Percentiles rank a stretch among this genome's conserved stretches.
These are phyloP conservation scores for Teinopalpus imperialis DNA, from an alignment of 2,888 invertebrate genomes.

Conservation along the genomic window DNA sequence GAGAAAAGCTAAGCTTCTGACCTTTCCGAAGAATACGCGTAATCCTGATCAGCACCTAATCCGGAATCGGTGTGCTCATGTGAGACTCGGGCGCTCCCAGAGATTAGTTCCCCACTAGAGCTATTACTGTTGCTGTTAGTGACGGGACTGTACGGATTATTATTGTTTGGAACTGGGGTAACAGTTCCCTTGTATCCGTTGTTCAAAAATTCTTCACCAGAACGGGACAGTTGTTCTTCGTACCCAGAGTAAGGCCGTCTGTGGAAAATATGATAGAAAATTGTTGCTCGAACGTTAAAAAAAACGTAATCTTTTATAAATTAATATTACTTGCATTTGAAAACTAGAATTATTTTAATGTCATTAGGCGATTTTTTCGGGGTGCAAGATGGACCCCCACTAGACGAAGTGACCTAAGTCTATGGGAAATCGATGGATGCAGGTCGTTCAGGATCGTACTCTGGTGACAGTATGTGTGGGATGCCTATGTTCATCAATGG, in stretches of 20 bases:
- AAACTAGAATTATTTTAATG: too few species aligned
- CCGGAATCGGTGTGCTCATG: conserved; percentile 91
- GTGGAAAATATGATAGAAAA: conserved; percentile 39
- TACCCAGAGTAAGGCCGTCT: conserved; percentile 71
- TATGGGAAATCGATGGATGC: too few species aligned
- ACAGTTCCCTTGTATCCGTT: conserved; percentile 70
- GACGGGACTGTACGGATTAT: conserved; percentile 75
- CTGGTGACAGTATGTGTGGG: too few species aligned
- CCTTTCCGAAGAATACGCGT: conserved; percentile 87
- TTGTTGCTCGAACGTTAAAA: too few species aligned
- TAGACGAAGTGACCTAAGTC: too few species aligned
- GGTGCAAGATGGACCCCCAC: too few species aligned
- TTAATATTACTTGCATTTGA: too few species aligned
- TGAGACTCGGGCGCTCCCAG: conserved; percentile 81
- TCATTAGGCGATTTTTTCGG: too few species aligned
- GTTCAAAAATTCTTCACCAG: conserved; percentile 68
- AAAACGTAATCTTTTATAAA: too few species aligned
- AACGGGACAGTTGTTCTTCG: conserved; percentile 57
- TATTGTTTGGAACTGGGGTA: conserved; percentile 64
- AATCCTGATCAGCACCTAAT: conserved; percentile 88
- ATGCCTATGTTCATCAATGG: too few species aligned
- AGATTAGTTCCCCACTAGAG: conserved; percentile 76
- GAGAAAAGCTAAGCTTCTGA: too few species aligned
- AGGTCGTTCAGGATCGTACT: too few species aligned
- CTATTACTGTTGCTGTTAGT: conserved; percentile 79